A percentile compares a stretch with the other conserved stretches of the same genome.
phyloP scores from a whole-genome alignment of 2,113 vertebrate genomes.

The Megaceryle maxima region DNA sequence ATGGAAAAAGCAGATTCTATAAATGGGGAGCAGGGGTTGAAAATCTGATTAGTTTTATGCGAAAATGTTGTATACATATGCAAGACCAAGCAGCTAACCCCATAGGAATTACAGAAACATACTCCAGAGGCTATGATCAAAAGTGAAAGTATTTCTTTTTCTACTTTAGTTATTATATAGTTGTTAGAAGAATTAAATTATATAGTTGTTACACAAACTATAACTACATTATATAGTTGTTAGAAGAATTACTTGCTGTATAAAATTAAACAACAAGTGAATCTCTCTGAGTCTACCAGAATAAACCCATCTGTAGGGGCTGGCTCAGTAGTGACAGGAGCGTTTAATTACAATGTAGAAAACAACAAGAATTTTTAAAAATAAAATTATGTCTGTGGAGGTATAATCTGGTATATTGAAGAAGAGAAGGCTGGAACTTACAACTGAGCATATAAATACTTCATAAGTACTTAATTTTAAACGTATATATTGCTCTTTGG shows the following conservation, averaged over 20 bases:
- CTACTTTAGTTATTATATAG: not conserved
- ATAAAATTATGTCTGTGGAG: not conserved
- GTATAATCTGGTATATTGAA: not conserved
- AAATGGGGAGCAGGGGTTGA: not conserved
- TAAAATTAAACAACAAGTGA: not conserved
- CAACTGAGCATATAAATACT: not conserved
- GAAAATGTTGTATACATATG: not conserved
- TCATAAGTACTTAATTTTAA: not conserved
- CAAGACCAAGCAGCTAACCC: not conserved
- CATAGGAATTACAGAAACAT: not conserved
- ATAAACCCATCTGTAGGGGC: not conserved
- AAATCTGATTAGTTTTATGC: not conserved
- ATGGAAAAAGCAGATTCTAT: not conserved
- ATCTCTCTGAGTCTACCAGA: not conserved
- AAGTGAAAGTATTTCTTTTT: not conserved
- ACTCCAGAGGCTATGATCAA: not conserved
- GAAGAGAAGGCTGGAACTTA: not conserved
- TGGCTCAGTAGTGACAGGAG: not conserved
- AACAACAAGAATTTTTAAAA: not conserved
- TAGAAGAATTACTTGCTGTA: not conserved
- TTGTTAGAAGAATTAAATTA: not conserved
- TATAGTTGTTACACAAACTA: not conserved
- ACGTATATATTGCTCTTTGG: not conserved
- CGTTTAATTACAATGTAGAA: not conserved
- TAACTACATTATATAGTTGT: not conserved